Evolutionary conservation across 2,797 vertebrate species (phyloP), one percentile per base, ranked within the genome.

Genomic region (Limosa lapponica): DNA sequence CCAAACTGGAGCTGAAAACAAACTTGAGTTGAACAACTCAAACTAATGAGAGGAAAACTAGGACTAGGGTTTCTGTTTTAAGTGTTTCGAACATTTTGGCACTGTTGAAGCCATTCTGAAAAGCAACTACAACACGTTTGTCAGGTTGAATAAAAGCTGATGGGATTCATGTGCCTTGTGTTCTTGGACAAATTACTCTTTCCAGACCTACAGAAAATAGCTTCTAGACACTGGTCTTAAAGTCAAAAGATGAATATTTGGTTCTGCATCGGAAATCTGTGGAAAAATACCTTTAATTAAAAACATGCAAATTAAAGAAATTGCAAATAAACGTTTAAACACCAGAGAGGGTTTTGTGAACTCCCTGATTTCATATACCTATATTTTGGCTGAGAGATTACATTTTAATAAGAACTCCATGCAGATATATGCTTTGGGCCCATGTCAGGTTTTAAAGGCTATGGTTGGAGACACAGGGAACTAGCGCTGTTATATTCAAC

Each of bases 211-310:
- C 4, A 8, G 9, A 85, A 95, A 85, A 43, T 34, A 77, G 8
- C 23, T 87, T 84, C 34, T 89, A 59, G 72, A 18, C 41, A 10
- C 51, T 41, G 9, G 3, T 37, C 59, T 84, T 70, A 27, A 49
- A 70, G 20, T 66, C 25, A 79, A 91, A 93, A 71, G 23, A 70
- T 24, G 2, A 57, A 10, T 51, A 37, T 85, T 82, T 78, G 6
- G 0, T 82, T 85, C 37, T 81, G 9, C 30, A 8, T 74, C 43
- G 65, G 18, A 90, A 86, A 59, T 69, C 32, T 43, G 20, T 44
- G 90, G 51, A 84, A 91, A 95, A 90, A 85, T 58, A 20, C 1
- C 8, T 84, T 80, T 82, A 34, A 75, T 79, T 91, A 82, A 73
- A 95, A 94, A 13, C 8, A 54, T 11, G 5, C 3, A 67, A 77